These are phyloP conservation scores for Melanostoma mellinum DNA, from an alignment of 2,888 invertebrate genomes.

Conservation along the genomic window DNA sequence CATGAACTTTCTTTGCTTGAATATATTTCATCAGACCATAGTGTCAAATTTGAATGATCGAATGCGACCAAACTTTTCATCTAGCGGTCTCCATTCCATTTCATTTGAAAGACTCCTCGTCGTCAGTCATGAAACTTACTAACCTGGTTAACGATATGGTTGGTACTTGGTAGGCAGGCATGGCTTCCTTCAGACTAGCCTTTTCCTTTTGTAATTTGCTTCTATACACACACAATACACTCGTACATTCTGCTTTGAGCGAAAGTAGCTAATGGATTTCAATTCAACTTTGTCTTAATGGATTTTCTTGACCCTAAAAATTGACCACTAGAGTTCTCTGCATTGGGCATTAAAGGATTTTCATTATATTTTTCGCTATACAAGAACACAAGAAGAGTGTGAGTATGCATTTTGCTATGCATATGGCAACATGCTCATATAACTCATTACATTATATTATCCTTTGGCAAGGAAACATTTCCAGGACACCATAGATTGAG, in stretches of 20 bases:
- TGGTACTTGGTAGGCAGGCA: background rate
- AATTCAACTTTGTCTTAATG: constrained; percentile 81
- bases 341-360: constrained; percentile 7
- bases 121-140: constrained; percentile 30
- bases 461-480: constrained; percentile 16
- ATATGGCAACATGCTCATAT: background rate
- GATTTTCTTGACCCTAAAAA: constrained; percentile 81
- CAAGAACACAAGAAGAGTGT: background rate
- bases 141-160: constrained; percentile 39
- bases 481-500: constrained; percentile 5
- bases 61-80: constrained; percentile 17
- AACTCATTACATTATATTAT: constrained; percentile 11
- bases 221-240: background rate
- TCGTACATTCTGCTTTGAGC: constrained; percentile 10
- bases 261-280: constrained; percentile 80
- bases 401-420: background rate
- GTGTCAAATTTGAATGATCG: constrained; percentile 39
- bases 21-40: background rate
- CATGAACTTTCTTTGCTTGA: background rate
- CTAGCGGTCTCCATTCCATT: constrained; percentile 14
- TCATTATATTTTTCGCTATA: no score
- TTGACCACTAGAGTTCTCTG: constrained; percentile 42
- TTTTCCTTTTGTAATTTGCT: constrained; percentile 24
- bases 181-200: constrained; percentile 2
- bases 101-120: background rate